These are phyloP conservation scores for Pterobdella sp. DNA, from an alignment of 2,888 invertebrate genomes.

Conservation along the genomic window DNA sequence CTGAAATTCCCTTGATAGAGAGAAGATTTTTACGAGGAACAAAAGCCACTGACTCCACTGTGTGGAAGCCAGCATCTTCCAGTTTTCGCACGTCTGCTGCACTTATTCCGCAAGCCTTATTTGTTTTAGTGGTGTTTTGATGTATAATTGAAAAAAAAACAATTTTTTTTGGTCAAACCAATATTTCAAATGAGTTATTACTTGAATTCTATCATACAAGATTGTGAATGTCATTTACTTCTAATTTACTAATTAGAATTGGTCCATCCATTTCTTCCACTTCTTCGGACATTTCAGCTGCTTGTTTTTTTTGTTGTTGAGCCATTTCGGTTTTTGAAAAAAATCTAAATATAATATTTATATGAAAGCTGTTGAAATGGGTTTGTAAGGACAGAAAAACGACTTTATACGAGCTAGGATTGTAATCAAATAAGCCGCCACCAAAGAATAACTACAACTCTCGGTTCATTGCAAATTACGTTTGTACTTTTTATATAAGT, in stretches of 20 bases:
- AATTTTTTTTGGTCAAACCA: neutral
- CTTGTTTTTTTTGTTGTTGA: conserved; percentile 29
- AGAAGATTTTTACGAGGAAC: conserved; percentile 83
- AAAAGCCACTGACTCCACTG: conserved; percentile 89
- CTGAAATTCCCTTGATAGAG: conserved; percentile 81
- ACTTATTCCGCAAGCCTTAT: conserved; percentile 79
- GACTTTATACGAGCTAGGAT: too few species aligned
- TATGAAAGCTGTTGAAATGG: neutral
- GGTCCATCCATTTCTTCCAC: conserved; percentile 38
- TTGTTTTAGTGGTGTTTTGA: conserved; percentile 3
- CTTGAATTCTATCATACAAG: neutral
- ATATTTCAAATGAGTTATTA: neutral
- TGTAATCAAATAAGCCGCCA: too few species aligned
- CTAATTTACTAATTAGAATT: conserved; percentile 33
- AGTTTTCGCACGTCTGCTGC: conserved; percentile 80
- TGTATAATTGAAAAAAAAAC: neutral
- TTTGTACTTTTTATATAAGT: too few species aligned
- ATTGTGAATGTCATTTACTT: conserved; percentile 29
- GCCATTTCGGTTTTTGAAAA: too few species aligned
- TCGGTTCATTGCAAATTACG: too few species aligned
- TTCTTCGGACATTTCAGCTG: conserved; percentile 7
- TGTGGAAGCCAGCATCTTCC: conserved; percentile 83
- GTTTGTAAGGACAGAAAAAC: too few species aligned
- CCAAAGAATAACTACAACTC: too few species aligned
- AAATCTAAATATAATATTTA: neutral